phyloP scores from a whole-genome alignment of 2,113 vertebrate genomes.

The Furnarius figulus region DNA sequence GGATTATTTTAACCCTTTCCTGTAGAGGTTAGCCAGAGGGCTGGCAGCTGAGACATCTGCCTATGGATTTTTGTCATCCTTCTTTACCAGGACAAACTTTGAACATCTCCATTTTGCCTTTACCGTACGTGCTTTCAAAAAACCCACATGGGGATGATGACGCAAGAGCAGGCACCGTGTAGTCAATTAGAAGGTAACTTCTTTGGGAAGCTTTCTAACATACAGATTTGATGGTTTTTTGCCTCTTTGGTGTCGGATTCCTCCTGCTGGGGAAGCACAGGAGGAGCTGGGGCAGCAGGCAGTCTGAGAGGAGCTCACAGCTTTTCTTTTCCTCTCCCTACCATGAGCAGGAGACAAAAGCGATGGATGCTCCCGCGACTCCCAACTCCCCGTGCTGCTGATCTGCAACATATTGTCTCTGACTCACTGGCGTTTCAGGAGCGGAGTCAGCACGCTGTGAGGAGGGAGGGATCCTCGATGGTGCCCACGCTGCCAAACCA shows the following conservation, averaged over 20 bases:
- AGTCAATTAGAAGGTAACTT: background rate
- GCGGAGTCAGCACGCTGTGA: background rate
- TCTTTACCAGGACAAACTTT: background rate
- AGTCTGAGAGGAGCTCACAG: background rate
- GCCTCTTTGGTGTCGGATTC: accelerated
- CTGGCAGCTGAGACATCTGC: background rate
- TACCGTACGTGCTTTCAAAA: accelerated
- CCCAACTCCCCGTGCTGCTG: background rate
- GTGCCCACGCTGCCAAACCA: background rate
- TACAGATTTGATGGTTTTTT: background rate
- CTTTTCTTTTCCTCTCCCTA: background rate
- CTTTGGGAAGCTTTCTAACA: background rate
- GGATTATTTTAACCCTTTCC: slow-evolving; percentile 11
- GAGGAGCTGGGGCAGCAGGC: background rate
- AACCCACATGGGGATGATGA: accelerated
- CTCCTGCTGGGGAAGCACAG: background rate
- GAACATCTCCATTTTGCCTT: background rate
- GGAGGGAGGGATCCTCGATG: background rate
- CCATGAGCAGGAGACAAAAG: background rate
- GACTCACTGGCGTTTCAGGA: background rate
- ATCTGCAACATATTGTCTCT: background rate
- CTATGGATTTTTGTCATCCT: background rate
- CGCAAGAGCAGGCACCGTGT: accelerated
- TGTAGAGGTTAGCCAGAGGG: background rate
- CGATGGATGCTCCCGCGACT: background rate